These are phyloP conservation scores for Boulengeromyrus knoepffleri DNA, from an alignment of 2,113 vertebrate species.

Conservation along the genomic window DNA sequence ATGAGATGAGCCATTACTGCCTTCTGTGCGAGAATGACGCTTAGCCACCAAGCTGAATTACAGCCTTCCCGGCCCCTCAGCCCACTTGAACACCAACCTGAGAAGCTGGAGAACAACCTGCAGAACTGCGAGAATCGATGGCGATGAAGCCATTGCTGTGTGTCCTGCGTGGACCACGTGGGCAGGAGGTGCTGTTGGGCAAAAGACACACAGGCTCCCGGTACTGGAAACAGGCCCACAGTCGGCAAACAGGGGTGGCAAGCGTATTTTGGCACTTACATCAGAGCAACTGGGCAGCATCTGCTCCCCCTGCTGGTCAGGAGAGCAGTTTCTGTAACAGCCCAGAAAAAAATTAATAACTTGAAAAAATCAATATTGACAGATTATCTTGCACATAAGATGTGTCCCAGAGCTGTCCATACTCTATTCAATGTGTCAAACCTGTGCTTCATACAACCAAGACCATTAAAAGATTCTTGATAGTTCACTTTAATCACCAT, in stretches of 20 bases:
- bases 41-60: neutral
- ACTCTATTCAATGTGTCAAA: neutral
- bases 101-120: slow-evolving; percentile 84
- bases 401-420: neutral
- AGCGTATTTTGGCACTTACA: slow-evolving; percentile 69
- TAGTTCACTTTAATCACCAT: neutral
- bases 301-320: slow-evolving; percentile 72
- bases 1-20: neutral
- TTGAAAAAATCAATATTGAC: neutral
- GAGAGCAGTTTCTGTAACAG: slow-evolving; percentile 77
- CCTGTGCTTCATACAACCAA: neutral
- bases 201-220: slow-evolving; percentile 69
- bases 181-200: slow-evolving; percentile 79
- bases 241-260: slow-evolving; percentile 50
- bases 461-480: neutral
- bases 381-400: neutral
- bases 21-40: neutral
- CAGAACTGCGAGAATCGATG: slow-evolving; percentile 87
- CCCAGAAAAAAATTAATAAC: neutral
- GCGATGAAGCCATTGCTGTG: slow-evolving; percentile 84
- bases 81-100: slow-evolving; percentile 62
- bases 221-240: slow-evolving; percentile 58
- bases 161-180: slow-evolving; percentile 76
- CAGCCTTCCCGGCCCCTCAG: neutral
- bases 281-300: slow-evolving; percentile 70